Percentiles rank a stretch among this genome's conserved stretches.
Evolutionary conservation across 2,797 vertebrate species (phyloP).

Genomic region (Onychomys leucogaster): DNA sequence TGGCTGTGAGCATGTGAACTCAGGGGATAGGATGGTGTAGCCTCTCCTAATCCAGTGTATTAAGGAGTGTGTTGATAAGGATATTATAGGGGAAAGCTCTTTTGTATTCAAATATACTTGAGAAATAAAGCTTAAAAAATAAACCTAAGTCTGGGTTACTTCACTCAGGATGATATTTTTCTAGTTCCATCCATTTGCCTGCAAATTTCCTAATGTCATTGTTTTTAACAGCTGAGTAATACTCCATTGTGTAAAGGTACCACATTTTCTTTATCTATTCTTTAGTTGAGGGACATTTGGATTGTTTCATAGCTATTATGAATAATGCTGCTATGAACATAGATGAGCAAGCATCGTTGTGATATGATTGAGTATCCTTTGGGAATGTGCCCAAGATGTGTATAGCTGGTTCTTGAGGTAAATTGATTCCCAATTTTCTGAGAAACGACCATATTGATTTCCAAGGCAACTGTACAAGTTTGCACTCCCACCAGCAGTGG

Average conservation of each 20-base stretch:
- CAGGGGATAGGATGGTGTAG: rapidly evolving
- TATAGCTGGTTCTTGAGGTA: background rate
- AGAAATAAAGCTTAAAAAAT: background rate
- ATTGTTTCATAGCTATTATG: background rate
- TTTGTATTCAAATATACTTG: background rate
- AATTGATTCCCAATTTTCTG: background rate
- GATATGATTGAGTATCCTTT: background rate
- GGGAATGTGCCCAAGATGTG: background rate
- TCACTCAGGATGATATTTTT: background rate
- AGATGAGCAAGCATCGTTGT: background rate
- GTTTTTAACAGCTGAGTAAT: background rate
- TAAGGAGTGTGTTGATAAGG: too few relatives aligned
- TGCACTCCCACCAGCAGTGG: background rate
- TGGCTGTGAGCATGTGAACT: background rate
- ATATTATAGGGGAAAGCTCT: background rate
- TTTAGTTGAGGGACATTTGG: background rate
- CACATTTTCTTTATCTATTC: background rate
- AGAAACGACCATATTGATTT: background rate
- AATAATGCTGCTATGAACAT: background rate
- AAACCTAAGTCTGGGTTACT: background rate
- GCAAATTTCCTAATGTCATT: background rate
- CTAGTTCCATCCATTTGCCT: background rate
- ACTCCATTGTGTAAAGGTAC: background rate
- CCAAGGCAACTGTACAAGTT: background rate
- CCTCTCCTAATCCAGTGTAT: background rate